These are phyloP conservation scores for Allolobophora icterica DNA, from an alignment of 2,888 invertebrate genomes.

Conservation along the genomic window DNA sequence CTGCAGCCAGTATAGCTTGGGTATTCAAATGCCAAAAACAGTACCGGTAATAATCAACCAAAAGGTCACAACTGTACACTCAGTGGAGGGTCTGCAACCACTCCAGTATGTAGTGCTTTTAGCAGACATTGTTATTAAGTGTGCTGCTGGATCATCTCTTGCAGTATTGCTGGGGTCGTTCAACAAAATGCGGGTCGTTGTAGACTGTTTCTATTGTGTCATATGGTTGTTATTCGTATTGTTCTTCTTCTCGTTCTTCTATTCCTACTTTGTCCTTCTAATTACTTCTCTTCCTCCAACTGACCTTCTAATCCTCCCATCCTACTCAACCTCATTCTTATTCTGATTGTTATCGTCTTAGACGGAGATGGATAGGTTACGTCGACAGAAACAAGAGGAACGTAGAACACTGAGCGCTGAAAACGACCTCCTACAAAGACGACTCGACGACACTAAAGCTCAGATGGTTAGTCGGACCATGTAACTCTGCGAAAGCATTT, in stretches of 20 bases:
- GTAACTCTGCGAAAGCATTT: not conserved
- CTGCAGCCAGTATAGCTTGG: too few species aligned
- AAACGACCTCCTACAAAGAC: constrained; percentile 9
- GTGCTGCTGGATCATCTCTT: too few species aligned
- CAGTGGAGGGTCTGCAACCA: too few species aligned
- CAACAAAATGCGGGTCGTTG: too few species aligned
- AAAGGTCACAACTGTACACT: too few species aligned
- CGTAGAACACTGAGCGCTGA: not conserved
- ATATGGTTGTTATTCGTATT: too few species aligned
- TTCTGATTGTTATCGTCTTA: not conserved
- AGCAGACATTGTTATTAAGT: too few species aligned
- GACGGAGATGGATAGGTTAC: constrained; percentile 12
- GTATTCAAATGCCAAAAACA: too few species aligned
- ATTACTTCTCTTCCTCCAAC: not conserved
- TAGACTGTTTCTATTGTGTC: too few species aligned
- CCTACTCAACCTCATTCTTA: not conserved
- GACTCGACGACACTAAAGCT: not conserved
- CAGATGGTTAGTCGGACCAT: not conserved
- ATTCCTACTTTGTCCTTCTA: not conserved
- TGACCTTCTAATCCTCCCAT: not conserved
- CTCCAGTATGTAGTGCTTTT: too few species aligned
- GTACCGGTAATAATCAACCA: too few species aligned
- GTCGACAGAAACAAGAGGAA: constrained; percentile 1
- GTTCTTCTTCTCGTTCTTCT: not conserved
- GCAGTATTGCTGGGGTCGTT: too few species aligned